phyloP scores from a whole-genome alignment of 1,140 invertebrate species.

The Bombus sylvicola region DNA sequence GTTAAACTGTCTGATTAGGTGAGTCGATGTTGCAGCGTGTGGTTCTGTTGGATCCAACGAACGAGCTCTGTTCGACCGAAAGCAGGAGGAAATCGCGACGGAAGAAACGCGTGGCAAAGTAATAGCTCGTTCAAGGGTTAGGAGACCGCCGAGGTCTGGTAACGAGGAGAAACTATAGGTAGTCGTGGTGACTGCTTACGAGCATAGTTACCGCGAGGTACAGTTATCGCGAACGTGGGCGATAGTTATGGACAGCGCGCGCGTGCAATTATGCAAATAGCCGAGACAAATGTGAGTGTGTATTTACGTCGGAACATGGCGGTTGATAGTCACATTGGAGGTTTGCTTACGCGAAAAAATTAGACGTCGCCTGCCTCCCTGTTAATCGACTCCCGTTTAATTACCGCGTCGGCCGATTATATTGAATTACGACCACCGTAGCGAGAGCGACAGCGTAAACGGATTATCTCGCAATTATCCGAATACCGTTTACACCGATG shows the following conservation, averaged over 20 bases:
- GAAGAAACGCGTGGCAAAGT: too few species aligned
- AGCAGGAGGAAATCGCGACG: too few species aligned
- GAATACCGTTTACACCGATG: neutral
- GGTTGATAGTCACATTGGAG: neutral
- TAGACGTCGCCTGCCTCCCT: neutral
- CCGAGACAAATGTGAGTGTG: conserved; percentile 30
- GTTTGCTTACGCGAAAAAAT: neutral
- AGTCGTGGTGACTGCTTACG: neutral
- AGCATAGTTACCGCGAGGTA: conserved; percentile 17
- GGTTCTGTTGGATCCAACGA: too few species aligned
- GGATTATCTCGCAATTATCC: conserved; percentile 19
- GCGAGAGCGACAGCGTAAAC: conserved; percentile 6
- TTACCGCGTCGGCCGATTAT: neutral
- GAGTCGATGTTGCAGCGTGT: too few species aligned
- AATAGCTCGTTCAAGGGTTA: too few species aligned
- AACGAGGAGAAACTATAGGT: neutral
- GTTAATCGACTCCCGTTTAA: conserved; percentile 21
- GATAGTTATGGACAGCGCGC: conserved; percentile 20
- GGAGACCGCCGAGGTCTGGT: too few species aligned
- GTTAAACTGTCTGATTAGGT: too few species aligned
- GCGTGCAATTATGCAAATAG: conserved; percentile 51
- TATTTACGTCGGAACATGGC: conserved; percentile 12
- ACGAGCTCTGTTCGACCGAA: too few species aligned
- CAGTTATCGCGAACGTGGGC: conserved; percentile 35
- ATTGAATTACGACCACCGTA: neutral